These are phyloP conservation scores for Desmodus rotundus DNA, from an alignment of 2,113 vertebrate genomes.

Conservation along the genomic window DNA sequence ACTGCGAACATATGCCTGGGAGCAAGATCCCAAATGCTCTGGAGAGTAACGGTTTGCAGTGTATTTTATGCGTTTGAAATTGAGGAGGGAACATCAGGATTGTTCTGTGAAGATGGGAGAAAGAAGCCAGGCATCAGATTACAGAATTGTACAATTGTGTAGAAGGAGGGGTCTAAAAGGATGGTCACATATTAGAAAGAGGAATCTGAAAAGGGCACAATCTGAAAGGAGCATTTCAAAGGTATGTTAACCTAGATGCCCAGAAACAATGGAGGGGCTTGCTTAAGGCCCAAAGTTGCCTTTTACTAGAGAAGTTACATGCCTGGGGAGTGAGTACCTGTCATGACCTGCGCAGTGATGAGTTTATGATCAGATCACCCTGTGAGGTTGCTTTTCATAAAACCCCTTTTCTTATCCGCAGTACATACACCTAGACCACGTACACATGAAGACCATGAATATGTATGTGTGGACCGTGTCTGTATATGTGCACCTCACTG, in stretches of 20 bases:
- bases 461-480: not conserved
- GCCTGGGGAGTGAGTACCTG: not conserved
- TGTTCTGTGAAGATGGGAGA: not conserved
- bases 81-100: not conserved
- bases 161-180: too few species aligned
- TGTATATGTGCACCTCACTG: not conserved
- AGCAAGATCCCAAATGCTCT: not conserved
- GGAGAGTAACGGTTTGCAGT: not conserved
- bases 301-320: not conserved
- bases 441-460: not conserved
- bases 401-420: too few species aligned
- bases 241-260: not conserved
- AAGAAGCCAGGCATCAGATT: not conserved
- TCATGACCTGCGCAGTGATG: not conserved
- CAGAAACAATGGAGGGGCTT: not conserved
- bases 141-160: not conserved
- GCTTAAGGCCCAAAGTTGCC: not conserved
- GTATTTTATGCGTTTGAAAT: not conserved
- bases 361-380: not conserved
- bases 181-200: not conserved
- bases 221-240: not conserved
- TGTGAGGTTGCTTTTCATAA: not conserved
- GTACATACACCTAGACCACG: not conserved
- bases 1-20: not conserved
- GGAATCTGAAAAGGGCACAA: not conserved